Evolutionary conservation across 1,140 invertebrate species (phyloP).

Genomic region (Brachionus sp.): DNA sequence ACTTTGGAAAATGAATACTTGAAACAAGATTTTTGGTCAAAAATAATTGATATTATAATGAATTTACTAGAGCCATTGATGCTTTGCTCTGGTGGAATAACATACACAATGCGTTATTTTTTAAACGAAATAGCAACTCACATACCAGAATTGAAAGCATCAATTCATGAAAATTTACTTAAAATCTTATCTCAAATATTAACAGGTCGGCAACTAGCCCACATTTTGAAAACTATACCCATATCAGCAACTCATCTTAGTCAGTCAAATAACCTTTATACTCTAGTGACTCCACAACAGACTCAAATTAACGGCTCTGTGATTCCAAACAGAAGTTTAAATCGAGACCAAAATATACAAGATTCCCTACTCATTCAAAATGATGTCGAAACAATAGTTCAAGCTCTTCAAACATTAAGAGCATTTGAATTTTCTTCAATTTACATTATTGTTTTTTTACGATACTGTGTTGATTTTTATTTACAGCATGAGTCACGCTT

Average conservation of each 20-base stretch:
- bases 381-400: neutral
- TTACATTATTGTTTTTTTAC: constrained; percentile 20
- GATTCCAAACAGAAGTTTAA: neutral
- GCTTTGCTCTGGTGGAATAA: constrained; percentile 5
- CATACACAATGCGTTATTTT: constrained; percentile 42
- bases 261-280: neutral
- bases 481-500: constrained; percentile 13
- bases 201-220: constrained; percentile 72
- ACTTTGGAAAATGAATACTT: neutral
- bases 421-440: constrained; percentile 36
- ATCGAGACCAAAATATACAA: neutral
- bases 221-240: neutral
- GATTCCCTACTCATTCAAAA: neutral
- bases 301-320: neutral
- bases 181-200: constrained; percentile 81
- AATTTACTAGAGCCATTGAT: constrained; percentile 11
- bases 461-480: constrained; percentile 44
- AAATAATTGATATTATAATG: neutral
- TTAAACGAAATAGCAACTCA: constrained; percentile 80
- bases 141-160: constrained; percentile 78
- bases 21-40: neutral
- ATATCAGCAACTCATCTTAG: constrained; percentile 15
- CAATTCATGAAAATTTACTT: constrained; percentile 85
- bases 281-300: neutral
- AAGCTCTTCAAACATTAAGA: constrained; percentile 27